Base-by-base conservation (phyloP, 2,113 vertebrate genomes). In the Callipepla californica region DNA sequence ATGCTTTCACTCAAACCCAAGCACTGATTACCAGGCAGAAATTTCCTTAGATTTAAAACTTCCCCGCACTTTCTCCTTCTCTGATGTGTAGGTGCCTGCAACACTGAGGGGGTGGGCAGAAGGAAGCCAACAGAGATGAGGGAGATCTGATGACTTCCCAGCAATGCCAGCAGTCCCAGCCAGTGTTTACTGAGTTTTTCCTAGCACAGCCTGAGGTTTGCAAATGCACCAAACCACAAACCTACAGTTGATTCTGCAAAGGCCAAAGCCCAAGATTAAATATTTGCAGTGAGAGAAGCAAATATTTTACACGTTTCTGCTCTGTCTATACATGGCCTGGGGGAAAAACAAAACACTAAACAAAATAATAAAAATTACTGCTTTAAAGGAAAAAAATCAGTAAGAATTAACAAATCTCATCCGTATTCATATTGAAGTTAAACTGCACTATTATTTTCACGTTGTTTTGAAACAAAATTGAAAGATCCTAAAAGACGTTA, bases 201-300 rank as follows among this genome's bases (percentile, higher is more conserved):
- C 61, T 45, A 73, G n/a, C 1, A 0, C 7, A 38, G 61, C 78
- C 91, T 69, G 63, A 80, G 61, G 76, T 92, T 89, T 95, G 51
- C 74, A 89, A 92, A 82, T 32, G 59, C 67, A 90, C 84, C 70
- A 91, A 94, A 89, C 81, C 61, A 2, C 80, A 88, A 80, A 75
- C 8, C 47, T 44, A 58, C 74, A 59, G 45, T 5, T 89, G 79
- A 87, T 65, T 89, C 83, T 93, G 61, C 79, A 93, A 87, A 94
- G 78, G 76, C 68, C 73, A 51, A 77, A 58, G 57, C 70, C 47
- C 51, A 88, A 53, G 48, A 62, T 65, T 91, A 69, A 55, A 50
- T 82, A 82, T 78, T 94, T 83, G 30, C 85, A 80, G 66, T 79
- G 59, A 77, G n/a, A 92, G 78, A 74, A 75, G 50, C n/a, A 82